A percentile compares a stretch with the other conserved stretches of the same genome.
phyloP scores from a whole-genome alignment of 2,113 vertebrate genomes.

The Chamaea fasciata region DNA sequence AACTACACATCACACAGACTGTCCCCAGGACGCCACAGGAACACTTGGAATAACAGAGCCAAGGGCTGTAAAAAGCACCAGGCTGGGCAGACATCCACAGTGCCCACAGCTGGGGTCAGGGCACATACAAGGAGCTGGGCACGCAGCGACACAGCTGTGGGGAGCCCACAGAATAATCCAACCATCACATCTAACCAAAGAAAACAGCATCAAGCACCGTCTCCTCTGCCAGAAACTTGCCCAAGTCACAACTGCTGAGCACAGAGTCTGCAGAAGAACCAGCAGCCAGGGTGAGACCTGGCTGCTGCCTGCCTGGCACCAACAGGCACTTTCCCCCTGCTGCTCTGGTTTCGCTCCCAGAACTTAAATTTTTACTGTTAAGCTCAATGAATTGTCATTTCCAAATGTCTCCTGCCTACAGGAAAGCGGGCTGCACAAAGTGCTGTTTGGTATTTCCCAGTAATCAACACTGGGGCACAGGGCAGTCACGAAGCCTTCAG shows the following conservation, averaged over 20 bases:
- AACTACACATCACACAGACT: neutral
- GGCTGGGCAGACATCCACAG: neutral
- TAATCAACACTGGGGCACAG: neutral
- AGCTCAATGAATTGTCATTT: neutral
- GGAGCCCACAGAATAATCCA: neutral
- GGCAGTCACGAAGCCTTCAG: neutral
- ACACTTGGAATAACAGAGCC: neutral
- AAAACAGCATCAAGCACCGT: neutral
- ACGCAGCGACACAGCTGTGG: neutral
- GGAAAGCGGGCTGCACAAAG: neutral
- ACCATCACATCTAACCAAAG: neutral
- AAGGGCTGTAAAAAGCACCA: neutral
- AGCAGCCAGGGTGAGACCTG: neutral
- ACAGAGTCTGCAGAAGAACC: neutral
- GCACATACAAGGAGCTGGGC: fast-evolving
- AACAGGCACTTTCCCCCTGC: fast-evolving
- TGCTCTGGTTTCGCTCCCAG: neutral
- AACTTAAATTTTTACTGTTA: neutral
- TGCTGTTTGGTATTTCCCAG: neutral
- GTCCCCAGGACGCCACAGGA: neutral
- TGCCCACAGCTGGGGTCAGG: neutral
- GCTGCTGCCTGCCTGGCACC: neutral
- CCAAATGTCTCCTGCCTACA: neutral
- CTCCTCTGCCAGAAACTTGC: neutral
- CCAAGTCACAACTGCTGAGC: neutral